phyloP scores from a whole-genome alignment of 1,140 invertebrate species.

The Asobara japonica region DNA sequence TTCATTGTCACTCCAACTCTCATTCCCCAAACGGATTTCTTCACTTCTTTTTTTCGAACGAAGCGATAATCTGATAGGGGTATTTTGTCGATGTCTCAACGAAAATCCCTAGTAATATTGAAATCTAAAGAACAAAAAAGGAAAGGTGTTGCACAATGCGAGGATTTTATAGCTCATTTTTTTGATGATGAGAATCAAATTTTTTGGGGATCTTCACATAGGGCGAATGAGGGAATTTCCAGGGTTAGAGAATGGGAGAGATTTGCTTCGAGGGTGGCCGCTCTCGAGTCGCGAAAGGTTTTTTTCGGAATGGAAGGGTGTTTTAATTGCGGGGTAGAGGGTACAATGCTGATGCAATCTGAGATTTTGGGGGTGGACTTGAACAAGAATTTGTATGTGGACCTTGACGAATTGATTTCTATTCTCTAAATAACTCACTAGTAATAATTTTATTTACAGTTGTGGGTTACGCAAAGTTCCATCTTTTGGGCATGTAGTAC shows the following conservation, averaged over 20 bases:
- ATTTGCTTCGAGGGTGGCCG: not conserved
- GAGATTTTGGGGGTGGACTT: too few species aligned
- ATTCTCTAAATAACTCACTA: too few species aligned
- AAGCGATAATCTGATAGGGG: not conserved
- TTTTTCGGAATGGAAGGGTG: not conserved
- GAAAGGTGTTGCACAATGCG: not conserved
- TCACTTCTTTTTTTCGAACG: constrained; percentile 9
- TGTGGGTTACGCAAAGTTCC: too few species aligned
- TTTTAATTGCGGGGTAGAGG: not conserved
- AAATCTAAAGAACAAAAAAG: not conserved
- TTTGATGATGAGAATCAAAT: constrained; percentile 1
- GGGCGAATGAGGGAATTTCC: not conserved
- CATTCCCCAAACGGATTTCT: constrained; percentile 7
- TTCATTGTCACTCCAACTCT: constrained; percentile 24
- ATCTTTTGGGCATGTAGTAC: too few species aligned
- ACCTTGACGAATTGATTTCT: too few species aligned
- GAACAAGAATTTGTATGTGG: too few species aligned
- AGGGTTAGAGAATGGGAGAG: not conserved
- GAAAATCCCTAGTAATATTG: constrained; percentile 11
- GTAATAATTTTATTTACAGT: too few species aligned
- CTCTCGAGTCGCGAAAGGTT: not conserved
- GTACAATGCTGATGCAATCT: too few species aligned
- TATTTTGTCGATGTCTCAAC: not conserved
- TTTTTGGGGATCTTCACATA: not conserved
- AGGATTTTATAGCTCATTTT: constrained; percentile 1